Conservation (phyloP, 2,888 invertebrate genomes). For the Trissoscelio sp. region DNA sequence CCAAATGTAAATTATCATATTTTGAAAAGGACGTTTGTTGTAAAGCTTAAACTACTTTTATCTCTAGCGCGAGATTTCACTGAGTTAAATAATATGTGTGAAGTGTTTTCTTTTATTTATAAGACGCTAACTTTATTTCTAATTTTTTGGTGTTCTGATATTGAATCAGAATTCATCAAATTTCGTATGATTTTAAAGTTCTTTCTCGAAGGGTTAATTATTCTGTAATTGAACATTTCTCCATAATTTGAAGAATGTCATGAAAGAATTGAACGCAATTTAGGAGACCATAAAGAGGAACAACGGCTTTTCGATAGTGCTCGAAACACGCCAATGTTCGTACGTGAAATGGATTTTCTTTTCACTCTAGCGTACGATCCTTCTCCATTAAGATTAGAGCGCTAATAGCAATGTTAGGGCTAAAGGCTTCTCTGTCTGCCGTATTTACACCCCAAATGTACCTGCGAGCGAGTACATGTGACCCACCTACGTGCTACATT, state of each 20-base stretch:
- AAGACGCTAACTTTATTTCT: too few relatives aligned
- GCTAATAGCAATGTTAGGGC: constrained; percentile 69
- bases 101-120: too few relatives aligned
- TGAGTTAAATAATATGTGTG: too few relatives aligned
- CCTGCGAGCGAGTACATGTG: constrained; percentile 14
- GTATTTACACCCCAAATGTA: not conserved
- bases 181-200: too few relatives aligned
- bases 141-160: too few relatives aligned
- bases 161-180: too few relatives aligned
- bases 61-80: too few relatives aligned
- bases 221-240: too few relatives aligned
- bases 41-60: too few relatives aligned
- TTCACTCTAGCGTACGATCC: constrained; percentile 61
- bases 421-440: constrained; percentile 56
- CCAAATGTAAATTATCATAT: too few relatives aligned
- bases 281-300: constrained; percentile 22
- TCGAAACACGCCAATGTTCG: constrained; percentile 55
- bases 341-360: constrained; percentile 54
- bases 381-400: constrained; percentile 73
- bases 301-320: constrained; percentile 39
- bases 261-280: constrained; percentile 23
- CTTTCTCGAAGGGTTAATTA: too few relatives aligned
- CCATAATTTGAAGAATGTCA: constrained; percentile 3
- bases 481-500: constrained; percentile 52
- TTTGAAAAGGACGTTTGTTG: too few relatives aligned